Percentiles rank a stretch among this genome's conserved stretches.
Conservation (phyloP, 2,113 vertebrate species). For the Microcebus ravelobensis region DNA sequence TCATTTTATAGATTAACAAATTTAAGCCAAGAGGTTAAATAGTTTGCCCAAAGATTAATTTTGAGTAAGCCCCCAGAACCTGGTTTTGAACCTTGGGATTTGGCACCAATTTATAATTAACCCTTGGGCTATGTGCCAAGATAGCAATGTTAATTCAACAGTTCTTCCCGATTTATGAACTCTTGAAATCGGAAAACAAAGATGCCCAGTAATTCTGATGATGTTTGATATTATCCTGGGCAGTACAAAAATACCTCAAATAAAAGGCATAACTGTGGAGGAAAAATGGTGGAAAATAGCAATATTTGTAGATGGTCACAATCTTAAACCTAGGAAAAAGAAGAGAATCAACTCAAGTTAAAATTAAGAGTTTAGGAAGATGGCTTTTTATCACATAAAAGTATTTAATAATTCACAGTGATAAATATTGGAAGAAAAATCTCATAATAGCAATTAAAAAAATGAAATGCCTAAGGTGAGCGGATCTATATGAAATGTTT, state of each 20-base stretch:
- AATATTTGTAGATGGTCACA: background rate
- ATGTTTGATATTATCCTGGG: background rate
- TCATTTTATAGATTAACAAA: background rate
- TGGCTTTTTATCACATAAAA: background rate
- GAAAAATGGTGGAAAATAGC: background rate
- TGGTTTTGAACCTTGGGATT: background rate
- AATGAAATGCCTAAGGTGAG: background rate
- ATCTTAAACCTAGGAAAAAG: constrained; percentile 47
- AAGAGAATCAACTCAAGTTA: background rate
- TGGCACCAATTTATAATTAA: background rate
- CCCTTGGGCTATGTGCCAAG: background rate
- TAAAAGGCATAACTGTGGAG: background rate
- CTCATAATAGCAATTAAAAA: constrained; percentile 7
- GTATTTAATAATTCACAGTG: background rate
- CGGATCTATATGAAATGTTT: background rate
- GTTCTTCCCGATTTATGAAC: constrained; percentile 6
- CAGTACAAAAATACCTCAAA: background rate
- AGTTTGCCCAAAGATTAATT: background rate
- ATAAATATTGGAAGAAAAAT: constrained; percentile 42
- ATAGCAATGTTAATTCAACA: background rate
- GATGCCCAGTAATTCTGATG: background rate
- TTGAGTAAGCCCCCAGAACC: background rate
- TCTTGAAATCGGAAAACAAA: background rate
- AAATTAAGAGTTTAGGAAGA: background rate
- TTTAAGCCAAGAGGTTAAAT: constrained; percentile 29